Conservation (phyloP, 2,888 invertebrate genomes). For the Sesamia inferens region DNA sequence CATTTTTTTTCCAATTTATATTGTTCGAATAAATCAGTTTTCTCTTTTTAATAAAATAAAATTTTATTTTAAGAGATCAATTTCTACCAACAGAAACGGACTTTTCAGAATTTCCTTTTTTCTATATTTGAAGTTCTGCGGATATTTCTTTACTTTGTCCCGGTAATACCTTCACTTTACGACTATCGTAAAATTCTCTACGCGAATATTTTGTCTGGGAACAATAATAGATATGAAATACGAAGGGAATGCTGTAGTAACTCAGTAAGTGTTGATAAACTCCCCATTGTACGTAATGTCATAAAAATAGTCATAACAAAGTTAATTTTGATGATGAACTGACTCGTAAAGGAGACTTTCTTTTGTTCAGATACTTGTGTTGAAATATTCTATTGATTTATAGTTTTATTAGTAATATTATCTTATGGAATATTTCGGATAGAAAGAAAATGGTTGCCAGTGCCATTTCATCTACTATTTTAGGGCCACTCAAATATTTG, state of each 20-base stretch:
- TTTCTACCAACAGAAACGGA: neutral
- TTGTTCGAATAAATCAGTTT: too few species aligned
- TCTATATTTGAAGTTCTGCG: constrained; percentile 28
- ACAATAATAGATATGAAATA: constrained; percentile 69
- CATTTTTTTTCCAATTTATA: too few species aligned
- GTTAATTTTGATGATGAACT: constrained; percentile 52
- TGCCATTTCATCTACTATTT: neutral
- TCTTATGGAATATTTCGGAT: neutral
- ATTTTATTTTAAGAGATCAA: too few species aligned
- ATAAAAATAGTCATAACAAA: constrained; percentile 52
- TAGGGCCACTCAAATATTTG: neutral
- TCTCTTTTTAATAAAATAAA: too few species aligned
- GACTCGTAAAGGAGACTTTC: constrained; percentile 31
- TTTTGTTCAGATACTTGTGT: constrained; percentile 36
- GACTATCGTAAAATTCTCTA: constrained; percentile 72
- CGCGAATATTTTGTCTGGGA: constrained; percentile 68
- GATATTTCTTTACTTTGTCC: neutral
- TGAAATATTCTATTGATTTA: constrained; percentile 33
- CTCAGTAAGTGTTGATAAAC: constrained; percentile 62
- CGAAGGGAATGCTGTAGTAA: constrained; percentile 47
- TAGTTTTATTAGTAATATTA: constrained; percentile 10
- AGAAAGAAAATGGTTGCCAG: neutral
- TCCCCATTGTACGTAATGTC: constrained; percentile 43
- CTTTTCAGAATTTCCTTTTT: neutral
- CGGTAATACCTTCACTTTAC: constrained; percentile 71